These are phyloP conservation scores for Mythimna pallens DNA, from an alignment of 2,888 invertebrate species.

Conservation along the genomic window DNA sequence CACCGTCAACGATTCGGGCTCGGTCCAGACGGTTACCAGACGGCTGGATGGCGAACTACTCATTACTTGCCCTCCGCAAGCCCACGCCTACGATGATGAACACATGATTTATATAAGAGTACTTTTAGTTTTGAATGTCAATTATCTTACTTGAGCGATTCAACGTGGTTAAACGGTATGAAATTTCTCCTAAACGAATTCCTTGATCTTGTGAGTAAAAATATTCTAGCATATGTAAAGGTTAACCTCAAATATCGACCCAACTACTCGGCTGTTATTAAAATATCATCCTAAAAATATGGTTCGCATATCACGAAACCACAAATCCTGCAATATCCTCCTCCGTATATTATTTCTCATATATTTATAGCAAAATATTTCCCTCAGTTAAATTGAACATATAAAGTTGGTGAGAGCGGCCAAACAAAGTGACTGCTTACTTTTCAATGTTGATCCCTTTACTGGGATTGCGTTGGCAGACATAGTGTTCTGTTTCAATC, in stretches of 20 bases:
- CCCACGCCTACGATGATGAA: too few species aligned
- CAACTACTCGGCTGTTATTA: not conserved
- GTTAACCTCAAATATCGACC: not conserved
- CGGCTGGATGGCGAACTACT: too few species aligned
- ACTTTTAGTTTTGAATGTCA: too few species aligned
- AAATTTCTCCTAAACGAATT: not conserved
- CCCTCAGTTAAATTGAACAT: conserved; percentile 58
- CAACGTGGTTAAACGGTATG: too few species aligned
- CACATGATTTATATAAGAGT: too few species aligned
- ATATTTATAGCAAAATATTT: conserved; percentile 45
- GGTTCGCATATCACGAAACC: conserved; percentile 7
- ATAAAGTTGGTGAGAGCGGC: conserved; percentile 52
- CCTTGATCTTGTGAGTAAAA: not conserved
- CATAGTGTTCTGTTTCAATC: conserved; percentile 54
- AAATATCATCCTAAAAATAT: conserved; percentile 43
- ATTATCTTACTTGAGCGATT: too few species aligned
- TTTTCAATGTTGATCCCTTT: conserved; percentile 57
- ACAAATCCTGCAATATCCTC: conserved; percentile 38
- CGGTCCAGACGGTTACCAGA: too few species aligned
- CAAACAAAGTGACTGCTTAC: conserved; percentile 51
- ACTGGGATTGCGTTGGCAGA: conserved; percentile 36
- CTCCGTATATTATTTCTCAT: conserved; percentile 39
- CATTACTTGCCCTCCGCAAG: too few species aligned
- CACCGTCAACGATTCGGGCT: too few species aligned
- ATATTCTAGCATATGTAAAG: not conserved